These are phyloP conservation scores for Muntiacus muntjak DNA, from an alignment of 2,113 vertebrate species.

Conservation along the genomic window DNA sequence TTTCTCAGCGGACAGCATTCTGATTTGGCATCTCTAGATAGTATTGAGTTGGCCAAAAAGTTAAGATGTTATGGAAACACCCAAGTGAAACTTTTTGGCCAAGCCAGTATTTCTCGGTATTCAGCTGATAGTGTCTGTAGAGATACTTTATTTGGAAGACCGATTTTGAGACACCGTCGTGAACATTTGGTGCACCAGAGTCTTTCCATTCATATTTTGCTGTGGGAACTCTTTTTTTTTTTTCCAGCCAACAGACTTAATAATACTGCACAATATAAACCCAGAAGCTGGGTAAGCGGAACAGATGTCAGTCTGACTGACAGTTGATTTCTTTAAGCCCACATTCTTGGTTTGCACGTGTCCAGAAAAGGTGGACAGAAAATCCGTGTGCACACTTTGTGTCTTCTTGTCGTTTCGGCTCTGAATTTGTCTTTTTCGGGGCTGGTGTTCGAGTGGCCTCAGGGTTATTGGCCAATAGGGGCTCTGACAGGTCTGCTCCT, in stretches of 20 bases:
- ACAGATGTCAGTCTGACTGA: conserved; percentile 89
- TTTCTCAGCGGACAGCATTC: conserved; percentile 94
- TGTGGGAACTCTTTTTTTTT: conserved; percentile 67
- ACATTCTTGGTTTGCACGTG: conserved; percentile 84
- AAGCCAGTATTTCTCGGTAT: conserved; percentile 93
- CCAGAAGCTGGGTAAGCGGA: conserved; percentile 89
- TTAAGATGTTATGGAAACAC: not conserved
- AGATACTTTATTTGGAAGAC: conserved; percentile 95
- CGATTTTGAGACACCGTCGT: conserved; percentile 96
- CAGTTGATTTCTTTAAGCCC: conserved; percentile 88
- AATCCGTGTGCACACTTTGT: conserved; percentile 89
- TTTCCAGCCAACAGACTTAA: conserved; percentile 86
- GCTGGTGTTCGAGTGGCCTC: conserved; percentile 88
- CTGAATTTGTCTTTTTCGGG: conserved; percentile 86
- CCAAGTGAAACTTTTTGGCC: not conserved
- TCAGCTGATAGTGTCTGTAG: conserved; percentile 95
- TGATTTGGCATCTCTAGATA: conserved; percentile 93
- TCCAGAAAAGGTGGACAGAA: conserved; percentile 91
- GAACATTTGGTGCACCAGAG: conserved; percentile 98
- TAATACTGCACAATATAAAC: conserved; percentile 88
- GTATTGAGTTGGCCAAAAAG: not conserved
- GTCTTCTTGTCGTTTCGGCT: conserved; percentile 88
- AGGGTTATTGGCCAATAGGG: conserved; percentile 88
- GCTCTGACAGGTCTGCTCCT: conserved; percentile 86
- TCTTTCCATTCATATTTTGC: conserved; percentile 91